Conservation (phyloP, 2,113 vertebrate genomes). For the human region GRCh38 chr7:14625501-14626000, state of each 20-base stretch:
- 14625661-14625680: conserved; percentile 55
- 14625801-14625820: conserved; percentile 43
- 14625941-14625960: conserved; percentile 31
- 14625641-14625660: conserved; percentile 44
- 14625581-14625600: not conserved
- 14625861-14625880: conserved; percentile 53
- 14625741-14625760: conserved; percentile 70
- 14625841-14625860: conserved; percentile 67
- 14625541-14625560: not conserved
- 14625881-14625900: conserved; percentile 36
- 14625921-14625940: not conserved
- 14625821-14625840: conserved; percentile 39
- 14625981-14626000: conserved; percentile 59
- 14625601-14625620: not conserved
- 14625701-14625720: conserved; percentile 52
- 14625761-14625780: conserved; percentile 17
- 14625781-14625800: not conserved
- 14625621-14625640: not conserved
- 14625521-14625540: not conserved
- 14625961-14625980: conserved; percentile 56
- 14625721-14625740: conserved; percentile 39
- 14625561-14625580: conserved; percentile 6
- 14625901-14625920: conserved; percentile 50
- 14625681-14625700: conserved; percentile 13
- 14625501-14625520: not conserved